These are phyloP conservation scores for Odontocerum albicorne DNA, from an alignment of 2,888 invertebrate species.

Conservation along the genomic window DNA sequence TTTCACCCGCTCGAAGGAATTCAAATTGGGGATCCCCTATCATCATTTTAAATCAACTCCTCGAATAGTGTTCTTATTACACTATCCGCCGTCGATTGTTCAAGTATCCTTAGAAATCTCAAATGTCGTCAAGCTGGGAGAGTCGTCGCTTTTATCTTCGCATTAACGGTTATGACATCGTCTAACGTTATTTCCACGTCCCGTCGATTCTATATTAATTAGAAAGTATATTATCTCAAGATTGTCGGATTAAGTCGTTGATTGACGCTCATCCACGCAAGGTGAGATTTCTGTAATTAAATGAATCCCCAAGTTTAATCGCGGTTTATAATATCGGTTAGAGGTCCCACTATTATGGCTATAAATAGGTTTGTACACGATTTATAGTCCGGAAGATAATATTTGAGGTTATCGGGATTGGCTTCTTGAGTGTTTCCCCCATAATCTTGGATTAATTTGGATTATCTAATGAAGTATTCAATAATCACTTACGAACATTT, in stretches of 20 bases:
- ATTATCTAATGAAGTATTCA: slow-evolving; percentile 13
- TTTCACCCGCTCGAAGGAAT: too few species aligned
- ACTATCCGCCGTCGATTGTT: too few species aligned
- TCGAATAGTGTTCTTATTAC: too few species aligned
- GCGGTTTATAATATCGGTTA: slow-evolving; percentile 20
- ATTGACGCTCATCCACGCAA: slow-evolving; percentile 22
- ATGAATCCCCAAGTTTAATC: slow-evolving; percentile 20
- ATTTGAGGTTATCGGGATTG: slow-evolving; percentile 15
- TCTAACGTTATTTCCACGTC: not conserved
- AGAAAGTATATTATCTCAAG: slow-evolving; percentile 17
- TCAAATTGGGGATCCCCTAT: too few species aligned
- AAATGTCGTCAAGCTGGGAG: too few species aligned
- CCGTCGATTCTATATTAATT: slow-evolving; percentile 12
- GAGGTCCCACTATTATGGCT: not conserved
- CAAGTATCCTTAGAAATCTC: too few species aligned
- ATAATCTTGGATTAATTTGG: slow-evolving; percentile 20
- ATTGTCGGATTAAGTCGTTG: slow-evolving; percentile 18
- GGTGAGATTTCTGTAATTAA: slow-evolving; percentile 22
- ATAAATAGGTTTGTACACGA: not conserved
- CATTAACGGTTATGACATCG: slow-evolving; percentile 2
- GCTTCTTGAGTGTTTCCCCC: slow-evolving; percentile 19
- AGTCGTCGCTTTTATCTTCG: too few species aligned
- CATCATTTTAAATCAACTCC: too few species aligned
- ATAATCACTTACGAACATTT: not conserved
- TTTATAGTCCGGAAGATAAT: slow-evolving; percentile 1